Base-by-base conservation (phyloP, 1,140 invertebrate species). In the Magallana ariakensis region DNA sequence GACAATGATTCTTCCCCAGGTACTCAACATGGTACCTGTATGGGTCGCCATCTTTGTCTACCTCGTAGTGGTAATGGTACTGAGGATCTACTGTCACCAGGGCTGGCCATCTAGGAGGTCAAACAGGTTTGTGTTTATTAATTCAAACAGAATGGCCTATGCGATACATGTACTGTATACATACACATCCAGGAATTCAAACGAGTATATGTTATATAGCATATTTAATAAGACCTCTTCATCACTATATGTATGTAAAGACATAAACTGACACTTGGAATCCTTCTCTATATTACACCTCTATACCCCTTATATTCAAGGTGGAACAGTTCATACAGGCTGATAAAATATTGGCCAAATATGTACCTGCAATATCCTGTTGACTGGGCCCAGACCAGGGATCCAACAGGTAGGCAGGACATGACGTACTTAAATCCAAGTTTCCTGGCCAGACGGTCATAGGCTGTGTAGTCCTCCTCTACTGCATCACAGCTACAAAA, bases 341-440 rank as follows among this genome's bases (percentile, higher is more conserved):
- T 46, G 2, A 5, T 46, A 4, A 46, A 46, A 46, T 46, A 46
- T 46, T 46, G 33, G 5, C 33, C 33, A 46, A 46, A 46, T 46
- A 46, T 46, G 33, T 86, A 92, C 92, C 90, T 93, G 84, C 92
- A 93, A 83, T 93, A 93, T 15, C 92, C 92, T 26, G 85, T n/a
- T 87, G 91, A 90, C 87, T 92, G 92, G 13, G 92, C 92, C 92
- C 92, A 93, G 11, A 93, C 92, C 13, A 93, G 82, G 7, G 83
- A 58, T 1, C 92, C 91, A 33, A 87, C 88, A 53, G 84, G 66
- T 1, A 92, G 56, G 11, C 86, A 82, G 11, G 91, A 92, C 87
- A 90, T 90, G 11, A 93, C 89, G 85, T 90, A 90, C 70, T 90
- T 91, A 16, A 90, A 86, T 4, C 90, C 90, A 16, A 84, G 83